These are phyloP conservation scores for Misgurnus mizolepis DNA, from an alignment of 2,113 vertebrate genomes.

Conservation along the genomic window DNA sequence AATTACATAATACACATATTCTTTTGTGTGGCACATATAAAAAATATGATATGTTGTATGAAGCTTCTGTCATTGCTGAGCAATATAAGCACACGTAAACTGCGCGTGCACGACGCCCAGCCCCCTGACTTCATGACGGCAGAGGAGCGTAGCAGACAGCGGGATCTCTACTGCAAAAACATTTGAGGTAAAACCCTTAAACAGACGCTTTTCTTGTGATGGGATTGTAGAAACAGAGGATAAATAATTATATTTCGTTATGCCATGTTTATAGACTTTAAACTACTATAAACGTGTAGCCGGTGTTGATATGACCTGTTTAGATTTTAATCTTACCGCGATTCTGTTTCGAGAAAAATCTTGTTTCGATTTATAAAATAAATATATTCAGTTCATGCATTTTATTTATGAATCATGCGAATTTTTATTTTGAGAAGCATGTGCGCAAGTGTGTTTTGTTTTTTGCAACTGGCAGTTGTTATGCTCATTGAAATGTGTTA, in stretches of 20 bases:
- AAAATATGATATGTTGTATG: slow-evolving; percentile 52
- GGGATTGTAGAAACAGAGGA: neutral
- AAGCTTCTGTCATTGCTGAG: slow-evolving; percentile 67
- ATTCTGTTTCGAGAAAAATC: slow-evolving; percentile 5
- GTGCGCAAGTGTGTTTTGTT: slow-evolving; percentile 3
- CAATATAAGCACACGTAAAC: slow-evolving; percentile 62
- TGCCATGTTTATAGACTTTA: neutral
- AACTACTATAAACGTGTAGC: neutral
- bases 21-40: slow-evolving; percentile 54
- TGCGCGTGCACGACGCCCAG: slow-evolving; percentile 27
- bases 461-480: slow-evolving; percentile 1
- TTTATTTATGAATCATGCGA: neutral
- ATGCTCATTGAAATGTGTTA: slow-evolving; percentile 1
- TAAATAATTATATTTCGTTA: neutral
- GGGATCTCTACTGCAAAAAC: slow-evolving; percentile 22
- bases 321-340: slow-evolving; percentile 20
- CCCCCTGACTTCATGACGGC: neutral
- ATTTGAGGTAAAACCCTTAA: slow-evolving; percentile 17
- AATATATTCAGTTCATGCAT: neutral
- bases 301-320: neutral
- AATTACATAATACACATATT: slow-evolving; percentile 59
- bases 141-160: neutral
- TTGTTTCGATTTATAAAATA: neutral
- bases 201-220: neutral
- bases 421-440: neutral